A percentile compares a stretch with the other conserved stretches of the same genome.
Evolutionary conservation across 2,888 invertebrate species (phyloP).

Genomic region (Epinotia bilunana): DNA sequence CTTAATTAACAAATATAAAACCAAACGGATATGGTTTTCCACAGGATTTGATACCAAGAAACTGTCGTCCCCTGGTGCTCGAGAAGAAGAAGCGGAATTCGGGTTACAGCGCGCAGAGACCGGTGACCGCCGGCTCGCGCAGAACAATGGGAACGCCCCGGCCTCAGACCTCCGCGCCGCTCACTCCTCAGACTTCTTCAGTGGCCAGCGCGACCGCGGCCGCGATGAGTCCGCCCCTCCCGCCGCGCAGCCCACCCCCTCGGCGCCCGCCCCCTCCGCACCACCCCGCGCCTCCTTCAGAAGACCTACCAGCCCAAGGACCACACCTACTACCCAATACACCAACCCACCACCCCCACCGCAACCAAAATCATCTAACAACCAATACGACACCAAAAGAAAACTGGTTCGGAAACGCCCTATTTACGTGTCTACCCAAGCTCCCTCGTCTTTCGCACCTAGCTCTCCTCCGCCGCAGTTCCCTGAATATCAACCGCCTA

Average conservation of each 20-base stretch:
- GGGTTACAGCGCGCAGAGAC: conserved; percentile 89
- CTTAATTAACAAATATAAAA: conserved; percentile 36
- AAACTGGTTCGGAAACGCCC: conserved; percentile 77
- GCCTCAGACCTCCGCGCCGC: conserved; percentile 87
- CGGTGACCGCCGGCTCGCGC: conserved; percentile 81
- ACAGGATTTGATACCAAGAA: conserved; percentile 88
- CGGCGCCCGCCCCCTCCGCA: conserved; percentile 53
- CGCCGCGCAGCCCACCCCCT: conserved; percentile 49
- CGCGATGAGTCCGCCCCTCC: conserved; percentile 67
- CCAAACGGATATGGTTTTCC: conserved; percentile 45
- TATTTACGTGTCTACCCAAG: conserved; percentile 63
- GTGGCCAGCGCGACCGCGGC: conserved; percentile 79
- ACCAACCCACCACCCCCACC: conserved; percentile 56
- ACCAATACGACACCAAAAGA: conserved; percentile 70
- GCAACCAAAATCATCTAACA: conserved; percentile 53
- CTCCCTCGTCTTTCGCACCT: conserved; percentile 61
- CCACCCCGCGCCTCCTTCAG: conserved; percentile 66
- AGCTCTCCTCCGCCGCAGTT: conserved; percentile 38
- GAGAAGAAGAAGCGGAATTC: conserved; percentile 89
- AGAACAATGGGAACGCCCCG: conserved; percentile 66
- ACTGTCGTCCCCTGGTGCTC: conserved; percentile 71
- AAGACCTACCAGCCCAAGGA: conserved; percentile 74
- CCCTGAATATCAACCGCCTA: conserved; percentile 36
- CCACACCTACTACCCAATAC: conserved; percentile 62
- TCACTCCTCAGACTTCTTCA: conserved; percentile 91